Percentiles rank a stretch among this genome's conserved stretches.
Conservation (phyloP, 2,797 vertebrate genomes). For the Myotis daubentonii region DNA sequence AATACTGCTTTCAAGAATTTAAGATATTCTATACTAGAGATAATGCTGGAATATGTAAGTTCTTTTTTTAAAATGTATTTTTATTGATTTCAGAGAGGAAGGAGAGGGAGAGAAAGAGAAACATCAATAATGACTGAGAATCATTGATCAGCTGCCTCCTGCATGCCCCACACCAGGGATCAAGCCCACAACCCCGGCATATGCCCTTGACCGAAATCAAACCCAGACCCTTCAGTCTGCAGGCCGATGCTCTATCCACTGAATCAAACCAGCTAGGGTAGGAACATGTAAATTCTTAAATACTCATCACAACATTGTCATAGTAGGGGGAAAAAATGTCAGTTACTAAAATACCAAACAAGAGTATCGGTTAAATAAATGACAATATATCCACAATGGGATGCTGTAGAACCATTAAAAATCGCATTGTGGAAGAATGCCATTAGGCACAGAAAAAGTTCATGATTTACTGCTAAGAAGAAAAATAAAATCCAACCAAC, state of each 20-base stretch:
- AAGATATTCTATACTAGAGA: background rate
- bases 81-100: too few species aligned
- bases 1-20: conserved; percentile 18
- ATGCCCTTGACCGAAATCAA: too few species aligned
- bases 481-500: background rate
- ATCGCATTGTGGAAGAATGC: background rate
- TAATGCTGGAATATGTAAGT: background rate
- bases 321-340: background rate
- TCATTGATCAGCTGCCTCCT: too few species aligned
- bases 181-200: too few species aligned
- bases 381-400: background rate
- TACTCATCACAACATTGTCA: background rate
- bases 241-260: too few species aligned
- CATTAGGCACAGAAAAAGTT: background rate
- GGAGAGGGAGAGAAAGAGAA: too few species aligned
- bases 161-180: too few species aligned
- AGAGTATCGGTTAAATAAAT: conserved; percentile 42
- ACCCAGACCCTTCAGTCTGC: too few species aligned
- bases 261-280: background rate
- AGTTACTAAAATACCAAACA: conserved; percentile 37
- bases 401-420: background rate
- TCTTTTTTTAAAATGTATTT: too few species aligned
- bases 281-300: background rate
- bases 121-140: too few species aligned
- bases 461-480: conserved; percentile 2